A percentile compares a stretch with the other conserved stretches of the same genome.
Evolutionary conservation across 1,140 invertebrate species (phyloP).

Genomic region (Ptiloglossa arizonensis): DNA sequence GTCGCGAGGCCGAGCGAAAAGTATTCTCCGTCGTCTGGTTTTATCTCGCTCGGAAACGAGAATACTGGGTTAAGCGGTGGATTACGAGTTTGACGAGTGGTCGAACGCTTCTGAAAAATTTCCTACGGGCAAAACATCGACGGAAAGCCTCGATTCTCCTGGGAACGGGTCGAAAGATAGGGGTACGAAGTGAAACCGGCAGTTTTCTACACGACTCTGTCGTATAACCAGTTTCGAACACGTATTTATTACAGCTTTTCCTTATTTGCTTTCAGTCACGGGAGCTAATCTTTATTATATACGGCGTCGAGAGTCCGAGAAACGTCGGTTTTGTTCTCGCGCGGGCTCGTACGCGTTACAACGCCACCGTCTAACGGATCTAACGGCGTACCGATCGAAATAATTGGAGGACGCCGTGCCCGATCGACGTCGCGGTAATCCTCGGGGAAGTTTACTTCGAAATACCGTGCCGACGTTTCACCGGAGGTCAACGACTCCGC

Average conservation of each 20-base stretch:
- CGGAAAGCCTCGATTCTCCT: constrained; percentile 26
- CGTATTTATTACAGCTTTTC: constrained; percentile 52
- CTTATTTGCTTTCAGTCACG: constrained; percentile 44
- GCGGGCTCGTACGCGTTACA: not conserved
- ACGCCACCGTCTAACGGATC: not conserved
- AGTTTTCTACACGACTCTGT: constrained; percentile 30
- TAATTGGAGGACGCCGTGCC: not conserved
- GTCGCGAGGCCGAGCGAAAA: no score
- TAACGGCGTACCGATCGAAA: not conserved
- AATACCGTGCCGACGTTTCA: no score
- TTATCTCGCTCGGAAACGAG: not conserved
- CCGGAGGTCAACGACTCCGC: no score
- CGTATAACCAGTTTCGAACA: constrained; percentile 39
- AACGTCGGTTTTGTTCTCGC: constrained; percentile 4
- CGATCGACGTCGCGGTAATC: not conserved
- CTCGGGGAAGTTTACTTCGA: no score
- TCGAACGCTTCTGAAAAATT: constrained; percentile 5
- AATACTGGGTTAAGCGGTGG: not conserved
- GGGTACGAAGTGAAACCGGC: constrained; percentile 47
- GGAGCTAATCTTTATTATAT: constrained; percentile 41
- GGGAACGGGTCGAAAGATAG: constrained; percentile 27
- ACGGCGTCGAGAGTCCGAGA: not conserved
- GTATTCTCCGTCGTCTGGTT: not conserved
- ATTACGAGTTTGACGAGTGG: constrained; percentile 3
- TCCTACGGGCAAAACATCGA: not conserved